phyloP scores from a whole-genome alignment of 2,797 vertebrate species.

The Sebastes iracundus region DNA sequence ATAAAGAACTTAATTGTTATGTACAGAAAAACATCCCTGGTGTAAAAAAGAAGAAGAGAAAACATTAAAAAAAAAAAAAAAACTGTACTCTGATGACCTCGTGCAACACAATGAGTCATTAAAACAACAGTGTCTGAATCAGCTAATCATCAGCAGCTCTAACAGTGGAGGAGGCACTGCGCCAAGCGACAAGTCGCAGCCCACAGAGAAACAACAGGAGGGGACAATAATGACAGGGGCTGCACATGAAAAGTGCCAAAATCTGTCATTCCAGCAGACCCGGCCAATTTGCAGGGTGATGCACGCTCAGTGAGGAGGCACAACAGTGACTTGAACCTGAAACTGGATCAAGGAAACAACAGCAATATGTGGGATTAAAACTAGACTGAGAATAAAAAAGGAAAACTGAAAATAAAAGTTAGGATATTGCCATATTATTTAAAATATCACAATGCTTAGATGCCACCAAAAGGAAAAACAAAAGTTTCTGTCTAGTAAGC shows the following conservation, averaged over 20 bases:
- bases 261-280: conserved; percentile 49
- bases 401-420: background rate
- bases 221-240: conserved; percentile 56
- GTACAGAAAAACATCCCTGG: background rate
- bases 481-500: too few species aligned
- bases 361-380: background rate
- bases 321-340: background rate
- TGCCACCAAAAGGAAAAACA: background rate
- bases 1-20: background rate
- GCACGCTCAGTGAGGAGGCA: background rate
- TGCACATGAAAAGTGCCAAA: conserved; percentile 54
- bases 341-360: background rate
- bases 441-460: background rate
- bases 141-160: conserved; percentile 64
- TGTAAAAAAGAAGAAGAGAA: background rate
- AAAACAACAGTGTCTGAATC: conserved; percentile 71
- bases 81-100: conserved; percentile 24
- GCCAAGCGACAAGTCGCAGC: conserved; percentile 67
- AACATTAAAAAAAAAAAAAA: background rate
- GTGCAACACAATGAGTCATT: conserved; percentile 67
- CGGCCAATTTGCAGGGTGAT: conserved; percentile 53
- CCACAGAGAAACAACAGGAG: conserved; percentile 65
- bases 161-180: conserved; percentile 48
- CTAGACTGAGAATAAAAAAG: background rate
- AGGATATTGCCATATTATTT: background rate